Base-by-base conservation (phyloP, 2,113 vertebrate species). In the Tautogolabrus adspersus region DNA sequence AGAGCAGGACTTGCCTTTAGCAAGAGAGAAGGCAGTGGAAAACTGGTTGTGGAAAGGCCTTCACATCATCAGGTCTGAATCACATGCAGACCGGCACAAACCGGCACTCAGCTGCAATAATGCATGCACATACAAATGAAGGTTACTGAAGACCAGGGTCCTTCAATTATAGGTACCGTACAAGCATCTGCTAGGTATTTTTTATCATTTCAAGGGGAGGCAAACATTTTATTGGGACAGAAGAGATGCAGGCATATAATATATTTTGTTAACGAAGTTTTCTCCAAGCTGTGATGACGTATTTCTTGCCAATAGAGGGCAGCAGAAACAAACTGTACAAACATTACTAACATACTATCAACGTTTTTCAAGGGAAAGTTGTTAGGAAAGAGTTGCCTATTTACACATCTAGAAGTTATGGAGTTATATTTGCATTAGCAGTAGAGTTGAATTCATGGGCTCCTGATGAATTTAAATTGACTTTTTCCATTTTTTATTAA, bases 1-100 rank as follows among this genome's bases (percentile, higher is more conserved):
- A 54, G 71, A 77, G 70, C 49, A 66, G 6, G 79, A 70, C 66
- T 64, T 66, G 72, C 77, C 68, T 59, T 5, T 0, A 74, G 80
- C 18, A 16, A 62, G 23, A 63, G 66, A 47, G 22, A 58, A 21
- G 38, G 58, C 16, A 67, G 34, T 47, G 21, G 40, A 26, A 72
- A 74, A 75, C 38, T 40, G 21, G 15, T 63, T 62, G 49, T 13
- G 11, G 19, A 83, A 54, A 46, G 44, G 34, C 30, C n/a, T 64
- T 69, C 0, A 5, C 55, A 54, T 69, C 37, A 38, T 30, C 47
- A 19, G 2, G 7, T 56, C 62, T 52, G 67, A 47, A 62, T 75
- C 61, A 40, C 47, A 76, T n/a, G 30, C 46, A 46, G 22, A 60
- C 54, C 75, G 18, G n/a, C 57, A 52, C 0, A 16, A 49, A 65